Evolutionary conservation across 2,797 vertebrate species (phyloP).

Genomic region (Cyclopterus lumpus): DNA sequence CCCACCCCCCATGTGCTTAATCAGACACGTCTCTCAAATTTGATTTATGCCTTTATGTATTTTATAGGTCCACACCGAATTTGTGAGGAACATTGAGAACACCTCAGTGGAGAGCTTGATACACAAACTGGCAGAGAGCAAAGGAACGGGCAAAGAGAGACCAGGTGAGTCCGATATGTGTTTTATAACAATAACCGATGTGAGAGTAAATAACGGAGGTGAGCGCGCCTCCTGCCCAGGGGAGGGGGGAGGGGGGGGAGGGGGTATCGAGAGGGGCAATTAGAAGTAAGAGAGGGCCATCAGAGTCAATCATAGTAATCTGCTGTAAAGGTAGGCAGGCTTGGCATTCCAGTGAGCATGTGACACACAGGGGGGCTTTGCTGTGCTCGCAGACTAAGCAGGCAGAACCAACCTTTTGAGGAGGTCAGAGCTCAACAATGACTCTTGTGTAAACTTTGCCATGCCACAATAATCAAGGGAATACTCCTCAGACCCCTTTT

Average conservation of each 20-base stretch:
- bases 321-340: conserved; percentile 81
- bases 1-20: no score
- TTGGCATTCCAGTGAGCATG: conserved; percentile 84
- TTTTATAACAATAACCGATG: background rate
- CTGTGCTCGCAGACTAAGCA: conserved; percentile 73
- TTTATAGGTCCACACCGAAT: conserved; percentile 92
- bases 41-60: background rate
- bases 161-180: conserved; percentile 83
- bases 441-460: conserved; percentile 85
- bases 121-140: conserved; percentile 94
- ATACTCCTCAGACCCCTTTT: conserved; percentile 56
- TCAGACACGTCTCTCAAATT: background rate
- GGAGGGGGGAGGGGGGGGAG: background rate
- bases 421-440: conserved; percentile 84
- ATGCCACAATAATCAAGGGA: conserved; percentile 83
- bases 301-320: conserved; percentile 84
- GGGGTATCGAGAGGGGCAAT: conserved; percentile 73
- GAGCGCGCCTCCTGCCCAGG: conserved; percentile 13
- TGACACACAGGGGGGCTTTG: conserved; percentile 75
- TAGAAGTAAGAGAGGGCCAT: conserved; percentile 76
- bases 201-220: no score
- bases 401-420: conserved; percentile 74
- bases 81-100: conserved; percentile 95
- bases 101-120: conserved; percentile 95
- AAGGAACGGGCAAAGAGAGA: conserved; percentile 96